Conservation (phyloP, 2,113 vertebrate species). For the Mixornis gularis region DNA sequence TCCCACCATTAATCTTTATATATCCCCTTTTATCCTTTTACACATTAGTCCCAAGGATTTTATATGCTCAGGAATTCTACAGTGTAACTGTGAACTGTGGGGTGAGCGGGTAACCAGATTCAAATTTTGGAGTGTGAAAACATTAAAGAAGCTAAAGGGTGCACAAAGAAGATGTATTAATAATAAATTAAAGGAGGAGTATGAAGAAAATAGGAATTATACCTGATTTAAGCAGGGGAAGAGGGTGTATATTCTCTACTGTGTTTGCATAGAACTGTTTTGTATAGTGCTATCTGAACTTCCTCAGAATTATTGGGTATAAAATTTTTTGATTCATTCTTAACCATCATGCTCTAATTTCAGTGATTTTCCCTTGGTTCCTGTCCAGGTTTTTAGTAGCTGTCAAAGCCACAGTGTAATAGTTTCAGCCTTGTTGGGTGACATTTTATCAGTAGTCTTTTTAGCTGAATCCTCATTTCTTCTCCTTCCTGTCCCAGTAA, state of each 20-base stretch:
- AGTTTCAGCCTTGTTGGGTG: not conserved
- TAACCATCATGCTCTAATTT: not conserved
- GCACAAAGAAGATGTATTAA: not conserved
- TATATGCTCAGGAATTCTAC: not conserved
- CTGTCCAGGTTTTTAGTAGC: not conserved
- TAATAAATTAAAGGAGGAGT: not conserved
- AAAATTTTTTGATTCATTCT: not conserved
- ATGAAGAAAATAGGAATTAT: not conserved
- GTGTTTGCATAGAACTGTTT: not conserved
- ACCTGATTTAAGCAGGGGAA: not conserved
- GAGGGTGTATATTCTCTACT: not conserved
- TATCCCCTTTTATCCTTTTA: not conserved
- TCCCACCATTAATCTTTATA: not conserved
- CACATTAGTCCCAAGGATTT: not conserved
- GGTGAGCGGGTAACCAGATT: not conserved
- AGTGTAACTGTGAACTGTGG: not conserved
- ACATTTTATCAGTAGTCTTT: not conserved
- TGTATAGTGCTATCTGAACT: not conserved
- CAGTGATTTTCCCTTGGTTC: not conserved
- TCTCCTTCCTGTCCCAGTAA: not conserved
- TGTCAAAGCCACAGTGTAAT: not conserved
- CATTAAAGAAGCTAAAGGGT: not conserved
- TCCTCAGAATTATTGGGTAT: not conserved
- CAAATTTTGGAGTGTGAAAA: not conserved
- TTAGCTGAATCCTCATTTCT: not conserved